These are phyloP conservation scores for Ichneumon xanthorius DNA, from an alignment of 2,888 invertebrate species.

Conservation along the genomic window DNA sequence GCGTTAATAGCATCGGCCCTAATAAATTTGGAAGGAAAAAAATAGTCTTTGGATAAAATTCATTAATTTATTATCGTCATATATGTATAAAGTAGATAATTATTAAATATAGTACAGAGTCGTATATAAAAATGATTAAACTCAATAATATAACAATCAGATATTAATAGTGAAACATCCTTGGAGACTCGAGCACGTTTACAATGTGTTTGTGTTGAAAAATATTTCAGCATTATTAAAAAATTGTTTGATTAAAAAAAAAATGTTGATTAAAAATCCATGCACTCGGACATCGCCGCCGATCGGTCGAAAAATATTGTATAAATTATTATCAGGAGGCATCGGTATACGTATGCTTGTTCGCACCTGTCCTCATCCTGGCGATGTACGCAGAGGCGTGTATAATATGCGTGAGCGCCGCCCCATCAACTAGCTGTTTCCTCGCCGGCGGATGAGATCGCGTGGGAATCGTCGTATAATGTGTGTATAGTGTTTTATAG, in stretches of 20 bases:
- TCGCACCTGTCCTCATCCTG: conserved; percentile 59
- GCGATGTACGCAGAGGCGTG: conserved; percentile 31
- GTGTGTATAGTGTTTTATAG: background rate
- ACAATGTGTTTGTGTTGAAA: background rate
- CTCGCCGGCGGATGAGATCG: conserved; percentile 56
- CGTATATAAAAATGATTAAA: conserved; percentile 9
- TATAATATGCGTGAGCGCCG: background rate
- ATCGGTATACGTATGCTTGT: conserved; percentile 12
- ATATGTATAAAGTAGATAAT: conserved; percentile 38
- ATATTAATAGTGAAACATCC: background rate
- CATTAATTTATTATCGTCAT: conserved; percentile 63
- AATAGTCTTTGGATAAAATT: conserved; percentile 35
- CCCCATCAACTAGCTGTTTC: conserved; percentile 20
- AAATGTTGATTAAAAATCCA: background rate
- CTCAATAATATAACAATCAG: background rate
- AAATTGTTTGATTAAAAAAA: background rate
- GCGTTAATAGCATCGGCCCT: background rate
- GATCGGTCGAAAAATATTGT: background rate
- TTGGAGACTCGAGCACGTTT: background rate
- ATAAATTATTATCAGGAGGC: conserved; percentile 27
- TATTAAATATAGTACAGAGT: conserved; percentile 46
- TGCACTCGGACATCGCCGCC: background rate
- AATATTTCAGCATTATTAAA: background rate
- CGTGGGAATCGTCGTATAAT: conserved; percentile 60
- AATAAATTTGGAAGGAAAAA: conserved; percentile 1